Percentiles rank a stretch among this genome's conserved stretches.
These are phyloP conservation scores for Hormaphis cornu DNA, from an alignment of 1,140 invertebrate species.

Conservation along the genomic window DNA sequence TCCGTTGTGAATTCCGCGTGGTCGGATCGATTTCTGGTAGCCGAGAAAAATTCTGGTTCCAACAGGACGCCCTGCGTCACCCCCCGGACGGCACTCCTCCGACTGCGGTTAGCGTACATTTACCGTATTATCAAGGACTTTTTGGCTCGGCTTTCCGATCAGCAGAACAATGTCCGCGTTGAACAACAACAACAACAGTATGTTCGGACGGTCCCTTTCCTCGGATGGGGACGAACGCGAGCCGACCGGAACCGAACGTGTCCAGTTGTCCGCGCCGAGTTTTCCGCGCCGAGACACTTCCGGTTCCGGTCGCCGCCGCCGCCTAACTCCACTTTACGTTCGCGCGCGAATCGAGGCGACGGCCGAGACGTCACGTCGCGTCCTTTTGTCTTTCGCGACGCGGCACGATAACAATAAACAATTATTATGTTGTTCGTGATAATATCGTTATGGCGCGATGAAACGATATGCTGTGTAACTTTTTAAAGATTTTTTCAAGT, in stretches of 20 bases:
- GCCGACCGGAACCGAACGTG: slow-evolving; percentile 13
- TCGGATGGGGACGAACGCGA: background rate
- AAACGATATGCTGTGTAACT: too few species aligned
- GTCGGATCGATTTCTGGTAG: too few species aligned
- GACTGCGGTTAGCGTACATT: background rate
- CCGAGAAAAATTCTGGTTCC: too few species aligned
- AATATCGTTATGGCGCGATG: too few species aligned
- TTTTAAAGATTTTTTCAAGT: too few species aligned
- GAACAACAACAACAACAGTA: slow-evolving; percentile 13
- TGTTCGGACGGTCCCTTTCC: background rate
- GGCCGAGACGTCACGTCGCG: background rate
- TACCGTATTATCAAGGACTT: too few species aligned
- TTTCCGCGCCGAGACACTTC: slow-evolving; percentile 8
- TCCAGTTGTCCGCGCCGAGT: background rate
- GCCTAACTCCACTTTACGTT: background rate
- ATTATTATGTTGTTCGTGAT: too few species aligned
- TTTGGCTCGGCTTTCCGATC: background rate
- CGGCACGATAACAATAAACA: too few species aligned
- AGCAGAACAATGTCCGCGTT: background rate
- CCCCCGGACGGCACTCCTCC: too few species aligned
- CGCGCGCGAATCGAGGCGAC: background rate
- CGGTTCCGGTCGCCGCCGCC: slow-evolving; percentile 15
- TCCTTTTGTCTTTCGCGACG: too few species aligned
- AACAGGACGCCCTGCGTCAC: too few species aligned
- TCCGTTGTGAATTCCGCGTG: too few species aligned